These are phyloP conservation scores for Pterocles burchelli DNA, from an alignment of 2,113 vertebrate species.

Conservation along the genomic window DNA sequence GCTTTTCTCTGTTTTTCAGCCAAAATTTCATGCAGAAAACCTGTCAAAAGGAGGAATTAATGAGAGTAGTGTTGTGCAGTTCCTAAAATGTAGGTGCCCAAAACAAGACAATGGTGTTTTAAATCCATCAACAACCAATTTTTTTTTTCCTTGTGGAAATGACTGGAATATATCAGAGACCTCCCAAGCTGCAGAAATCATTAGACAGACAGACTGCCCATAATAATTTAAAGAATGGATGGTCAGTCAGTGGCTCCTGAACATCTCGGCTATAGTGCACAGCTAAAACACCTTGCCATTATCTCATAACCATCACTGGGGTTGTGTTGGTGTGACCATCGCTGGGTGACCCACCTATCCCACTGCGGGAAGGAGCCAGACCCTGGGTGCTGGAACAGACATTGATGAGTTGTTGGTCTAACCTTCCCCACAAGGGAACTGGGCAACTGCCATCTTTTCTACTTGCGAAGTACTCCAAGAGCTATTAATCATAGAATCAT, in stretches of 20 bases:
- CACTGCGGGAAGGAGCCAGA: neutral
- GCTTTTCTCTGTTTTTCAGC: neutral
- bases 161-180: neutral
- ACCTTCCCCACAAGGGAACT: accelerated
- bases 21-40: neutral
- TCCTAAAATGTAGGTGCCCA: neutral
- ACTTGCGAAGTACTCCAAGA: neutral
- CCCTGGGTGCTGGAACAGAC: neutral
- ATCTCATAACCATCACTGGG: neutral
- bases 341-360: neutral
- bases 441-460: neutral
- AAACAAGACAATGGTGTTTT: neutral
- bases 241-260: neutral
- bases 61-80: neutral
- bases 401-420: neutral
- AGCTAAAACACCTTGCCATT: neutral
- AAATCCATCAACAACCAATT: neutral
- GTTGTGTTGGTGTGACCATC: neutral
- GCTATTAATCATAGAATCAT: no score
- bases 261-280: neutral
- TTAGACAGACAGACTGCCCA: neutral
- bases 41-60: neutral
- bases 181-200: neutral
- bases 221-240: neutral
- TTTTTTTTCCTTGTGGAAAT: neutral